These are phyloP conservation scores for Gambusia affinis DNA, from an alignment of 2,113 vertebrate genomes.

Conservation along the genomic window DNA sequence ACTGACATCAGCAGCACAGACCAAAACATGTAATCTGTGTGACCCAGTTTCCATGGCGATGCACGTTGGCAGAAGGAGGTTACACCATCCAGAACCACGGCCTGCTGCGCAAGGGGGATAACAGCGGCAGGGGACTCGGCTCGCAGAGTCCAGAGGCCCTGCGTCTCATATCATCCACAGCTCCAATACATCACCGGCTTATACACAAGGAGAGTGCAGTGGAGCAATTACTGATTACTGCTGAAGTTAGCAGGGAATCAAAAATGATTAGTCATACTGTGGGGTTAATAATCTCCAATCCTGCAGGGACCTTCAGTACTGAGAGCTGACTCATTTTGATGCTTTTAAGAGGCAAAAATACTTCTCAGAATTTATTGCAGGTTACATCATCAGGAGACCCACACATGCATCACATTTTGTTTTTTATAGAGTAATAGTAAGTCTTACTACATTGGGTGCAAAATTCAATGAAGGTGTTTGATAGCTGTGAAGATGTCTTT, in stretches of 20 bases:
- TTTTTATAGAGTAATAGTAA: neutral
- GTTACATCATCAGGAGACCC: neutral
- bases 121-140: constrained; percentile 33
- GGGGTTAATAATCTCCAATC: constrained; percentile 18
- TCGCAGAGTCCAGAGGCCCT: constrained; percentile 49
- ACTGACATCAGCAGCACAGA: constrained; percentile 59
- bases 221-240: constrained; percentile 9
- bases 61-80: constrained; percentile 66
- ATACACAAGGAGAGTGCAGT: neutral
- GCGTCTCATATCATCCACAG: constrained; percentile 37
- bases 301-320: constrained; percentile 9
- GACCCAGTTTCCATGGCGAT: constrained; percentile 77
- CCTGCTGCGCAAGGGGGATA: constrained; percentile 39
- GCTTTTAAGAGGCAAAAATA: constrained; percentile 5
- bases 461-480: neutral
- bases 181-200: constrained; percentile 11
- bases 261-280: constrained; percentile 30
- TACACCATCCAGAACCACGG: constrained; percentile 56
- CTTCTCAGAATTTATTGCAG: neutral
- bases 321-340: neutral
- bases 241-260: constrained; percentile 39
- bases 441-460: neutral
- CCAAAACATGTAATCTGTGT: constrained; percentile 73
- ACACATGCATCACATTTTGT: neutral
- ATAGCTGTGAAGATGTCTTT: neutral